Evolutionary conservation across 1,140 invertebrate species (phyloP), one percentile per base, ranked within the genome.

Genomic region (Pogonognathellus flavescens): DNA sequence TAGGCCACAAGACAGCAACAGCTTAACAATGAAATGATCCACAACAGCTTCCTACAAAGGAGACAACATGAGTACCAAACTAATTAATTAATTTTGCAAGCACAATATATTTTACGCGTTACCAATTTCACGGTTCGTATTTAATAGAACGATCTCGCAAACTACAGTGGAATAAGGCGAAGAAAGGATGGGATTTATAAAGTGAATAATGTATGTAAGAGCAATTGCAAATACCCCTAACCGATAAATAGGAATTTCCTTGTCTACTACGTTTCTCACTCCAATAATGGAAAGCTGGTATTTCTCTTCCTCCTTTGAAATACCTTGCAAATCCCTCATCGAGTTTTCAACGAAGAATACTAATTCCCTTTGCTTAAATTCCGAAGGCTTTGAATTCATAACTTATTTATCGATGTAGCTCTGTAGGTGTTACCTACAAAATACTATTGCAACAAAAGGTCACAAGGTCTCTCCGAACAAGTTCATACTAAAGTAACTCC

Each of bases 1-100:
- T 84, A 84, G 11, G 66, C 50, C 31, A 72, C 50, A 2, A 70
- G 41, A 16, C 59, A 53, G 66, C 60, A 84, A 50, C 83, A 84
- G 18, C 60, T 22, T 7, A 84, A 41, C 7, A 76, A 57, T 11
- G 62, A 70, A 20, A 49, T 22, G 16, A 84, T 84, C 83, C 83
- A 84, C 18, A 84, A 22, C 3, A 53, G 11, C 18, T 66, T 59
- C n/a, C 83, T 84, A n/a, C 10, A n/a, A 76, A 76, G 7, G n/a
- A 49, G 13, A 5, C 53, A 57, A 57, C 1, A 70, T 16, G 16
- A 11, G 66, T 18, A 70, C 14, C 1, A 70, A 70, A 18, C 66
- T 41, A 70, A 70, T 16, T 57, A 14, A n/a, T 14, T 14, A 57
- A n/a, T 57, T 57, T 57, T 14, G 53, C 9, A 14, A 70, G 31